Base-by-base conservation (phyloP, 2,888 invertebrate genomes). In the Drosophila lacicola region DNA sequence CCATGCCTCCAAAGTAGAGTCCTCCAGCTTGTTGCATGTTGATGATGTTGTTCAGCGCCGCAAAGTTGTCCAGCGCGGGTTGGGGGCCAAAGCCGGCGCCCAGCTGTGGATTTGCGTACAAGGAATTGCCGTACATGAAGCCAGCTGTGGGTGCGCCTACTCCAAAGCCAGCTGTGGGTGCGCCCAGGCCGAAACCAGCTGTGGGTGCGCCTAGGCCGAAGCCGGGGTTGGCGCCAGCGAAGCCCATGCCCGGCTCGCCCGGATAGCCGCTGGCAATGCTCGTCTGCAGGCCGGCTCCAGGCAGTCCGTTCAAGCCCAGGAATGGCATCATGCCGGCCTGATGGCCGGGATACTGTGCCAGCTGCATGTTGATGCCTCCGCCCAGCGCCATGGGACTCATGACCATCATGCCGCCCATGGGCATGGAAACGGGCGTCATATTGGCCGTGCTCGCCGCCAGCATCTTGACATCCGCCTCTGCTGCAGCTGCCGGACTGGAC, bases 401-500 rank as follows among this genome's bases (percentile, higher is more conserved):
- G 14, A 80, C 58, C 14, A 74, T 17, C 6, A 63, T 44, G 21
- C 64, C 47, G 14, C 47, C 19, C 66, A 79, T 46, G 25, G 46
- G 6, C 56, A 80, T 62, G 37, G 73, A 74, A 4, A 66, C 55
- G 5, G 74, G 82, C 10, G 85, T 85, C 34, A 75, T 67, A 45
- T 82, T 82, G 9, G 39, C 58, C 4, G 69, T 65, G 19, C 53
- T 19, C 13, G 29, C 51, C 0, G 74, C 68, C 19, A 84, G 19
- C 86, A 85, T 88, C 70, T 85, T 88, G 1, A 80, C 63, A 44
- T 88, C 86, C 0, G 83, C 86, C 14, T 81, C 81, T 2, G 55
- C 53, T 5, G 53, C 37, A 9, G 61, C 45, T 6, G 36, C 36
- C 1, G 56, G 33, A 2, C 46, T 50, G 14, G 41, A 46, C 57